phyloP scores from a whole-genome alignment of 2,113 vertebrate species.

The Bubo blakistoni region DNA sequence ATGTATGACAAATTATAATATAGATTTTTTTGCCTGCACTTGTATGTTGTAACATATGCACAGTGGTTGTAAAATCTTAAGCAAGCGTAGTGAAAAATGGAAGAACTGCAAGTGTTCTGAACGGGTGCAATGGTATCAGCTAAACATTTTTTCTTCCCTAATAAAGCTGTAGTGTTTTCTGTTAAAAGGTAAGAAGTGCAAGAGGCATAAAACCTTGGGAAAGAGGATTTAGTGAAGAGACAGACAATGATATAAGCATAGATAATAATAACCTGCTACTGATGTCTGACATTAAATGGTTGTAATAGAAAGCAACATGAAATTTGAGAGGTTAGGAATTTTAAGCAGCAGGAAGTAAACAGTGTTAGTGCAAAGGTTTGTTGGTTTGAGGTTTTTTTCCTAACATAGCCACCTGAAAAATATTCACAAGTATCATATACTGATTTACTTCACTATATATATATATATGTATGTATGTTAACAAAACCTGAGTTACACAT shows the following conservation, averaged over 20 bases:
- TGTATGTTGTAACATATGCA: slow-evolving; percentile 63
- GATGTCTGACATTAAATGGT: slow-evolving; percentile 56
- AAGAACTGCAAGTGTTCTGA: neutral
- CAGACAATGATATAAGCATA: slow-evolving; percentile 9
- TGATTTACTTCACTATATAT: slow-evolving; percentile 58
- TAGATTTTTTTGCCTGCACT: slow-evolving; percentile 67
- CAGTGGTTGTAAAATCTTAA: slow-evolving; percentile 64
- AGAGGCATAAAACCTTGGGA: slow-evolving; percentile 13
- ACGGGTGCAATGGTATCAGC: slow-evolving; percentile 42
- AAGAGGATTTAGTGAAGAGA: neutral
- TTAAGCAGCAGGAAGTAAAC: slow-evolving; percentile 52
- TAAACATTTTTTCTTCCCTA: neutral
- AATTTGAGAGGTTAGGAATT: slow-evolving; percentile 58
- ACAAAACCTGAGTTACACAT: slow-evolving; percentile 40
- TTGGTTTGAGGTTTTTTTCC: neutral
- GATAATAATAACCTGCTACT: slow-evolving; percentile 23
- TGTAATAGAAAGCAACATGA: slow-evolving; percentile 55
- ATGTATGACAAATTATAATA: slow-evolving; percentile 56
- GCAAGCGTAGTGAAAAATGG: neutral
- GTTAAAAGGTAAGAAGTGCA: slow-evolving; percentile 41
- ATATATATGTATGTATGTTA: slow-evolving; percentile 45
- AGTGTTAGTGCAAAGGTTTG: slow-evolving; percentile 66
- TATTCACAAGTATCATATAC: slow-evolving; percentile 57
- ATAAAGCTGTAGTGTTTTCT: slow-evolving; percentile 14
- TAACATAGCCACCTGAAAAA: slow-evolving; percentile 67